Percentiles rank a stretch among this genome's conserved stretches.
Evolutionary conservation across 2,888 invertebrate genomes (phyloP).

Genomic region (Trachelus stipa): DNA sequence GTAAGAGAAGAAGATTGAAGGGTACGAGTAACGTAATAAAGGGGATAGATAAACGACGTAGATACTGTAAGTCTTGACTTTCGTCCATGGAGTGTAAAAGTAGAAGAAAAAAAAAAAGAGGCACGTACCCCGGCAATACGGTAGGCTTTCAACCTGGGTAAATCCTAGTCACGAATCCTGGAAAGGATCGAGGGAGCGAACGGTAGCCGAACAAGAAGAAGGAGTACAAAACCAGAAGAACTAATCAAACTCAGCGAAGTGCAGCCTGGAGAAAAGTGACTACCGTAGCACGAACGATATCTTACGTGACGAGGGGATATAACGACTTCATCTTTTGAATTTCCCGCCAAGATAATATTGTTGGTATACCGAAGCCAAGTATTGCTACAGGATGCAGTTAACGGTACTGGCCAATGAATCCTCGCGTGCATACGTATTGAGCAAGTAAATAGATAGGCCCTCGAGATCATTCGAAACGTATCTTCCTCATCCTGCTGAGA

Average conservation of each 20-base stretch:
- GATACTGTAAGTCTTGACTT: not conserved
- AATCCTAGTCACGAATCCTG: constrained; percentile 6
- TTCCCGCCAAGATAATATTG: not conserved
- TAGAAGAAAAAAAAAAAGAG: not conserved
- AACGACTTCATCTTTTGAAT: not conserved
- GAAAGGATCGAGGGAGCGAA: not conserved
- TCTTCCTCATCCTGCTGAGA: not conserved
- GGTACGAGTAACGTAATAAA: not conserved
- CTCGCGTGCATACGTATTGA: not conserved
- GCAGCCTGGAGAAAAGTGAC: constrained; percentile 22
- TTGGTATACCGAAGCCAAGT: not conserved
- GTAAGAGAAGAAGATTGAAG: not conserved
- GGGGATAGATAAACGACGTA: not conserved
- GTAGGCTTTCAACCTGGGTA: not conserved
- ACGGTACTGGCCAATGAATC: not conserved
- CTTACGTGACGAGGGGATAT: not conserved
- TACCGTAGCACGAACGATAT: not conserved
- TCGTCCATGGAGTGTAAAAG: not conserved
- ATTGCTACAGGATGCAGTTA: not conserved
- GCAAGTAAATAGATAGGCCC: not conserved
- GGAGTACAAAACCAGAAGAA: constrained; percentile 30
- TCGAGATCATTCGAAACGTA: not conserved
- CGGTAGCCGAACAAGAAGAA: not conserved
- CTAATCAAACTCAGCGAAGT: constrained; percentile 39
- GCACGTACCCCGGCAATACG: not conserved